Evolutionary conservation across 2,888 invertebrate genomes (phyloP), one percentile per base, ranked within the genome.

Genomic region (Tipula unca): DNA sequence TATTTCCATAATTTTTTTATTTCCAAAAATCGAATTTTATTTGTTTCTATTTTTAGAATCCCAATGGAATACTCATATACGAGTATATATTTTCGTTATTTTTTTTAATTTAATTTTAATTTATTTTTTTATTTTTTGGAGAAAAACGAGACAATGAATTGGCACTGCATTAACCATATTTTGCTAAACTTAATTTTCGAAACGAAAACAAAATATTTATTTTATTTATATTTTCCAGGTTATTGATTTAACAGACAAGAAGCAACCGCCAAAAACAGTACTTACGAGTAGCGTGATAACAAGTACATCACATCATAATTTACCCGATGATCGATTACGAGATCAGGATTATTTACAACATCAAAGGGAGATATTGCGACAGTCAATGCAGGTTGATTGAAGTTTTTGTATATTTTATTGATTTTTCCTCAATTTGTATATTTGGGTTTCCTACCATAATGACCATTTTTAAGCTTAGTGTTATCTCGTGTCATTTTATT

Each of bases 221-320:
- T 25, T 25, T 69, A 69, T 69, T 69, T 69, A 69, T 69, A 94
- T 69, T 69, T 48, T 69, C 2, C 32, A 83, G 90, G 95, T 95
- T 85, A 96, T 96, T 90, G 95, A 96, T 92, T 93, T 96, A 87
- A 96, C 95, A 86, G 93, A 95, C 87, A 94, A 94, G 86, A 93
- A 94, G 88, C 90, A 90, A 87, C 90, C 91, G 87, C 90, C 90
- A 87, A 91, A 90, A 88, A 93, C 89, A 90, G 92, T 90, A 91
- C 92, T 90, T 90, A 93, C 89, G 89, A 92, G 86, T 91, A 93
- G 89, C 86, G 90, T 91, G 86, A 89, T 90, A 86, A 90, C 90
- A 85, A 90, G 89, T 87, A 90, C 90, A 86, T 90, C 90, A 86
- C 90, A 90, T 88, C 36, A 85, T 39, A 90, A 89, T 89, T 88